phyloP scores from a whole-genome alignment of 2,888 invertebrate genomes.

The Tholera decimalis region DNA sequence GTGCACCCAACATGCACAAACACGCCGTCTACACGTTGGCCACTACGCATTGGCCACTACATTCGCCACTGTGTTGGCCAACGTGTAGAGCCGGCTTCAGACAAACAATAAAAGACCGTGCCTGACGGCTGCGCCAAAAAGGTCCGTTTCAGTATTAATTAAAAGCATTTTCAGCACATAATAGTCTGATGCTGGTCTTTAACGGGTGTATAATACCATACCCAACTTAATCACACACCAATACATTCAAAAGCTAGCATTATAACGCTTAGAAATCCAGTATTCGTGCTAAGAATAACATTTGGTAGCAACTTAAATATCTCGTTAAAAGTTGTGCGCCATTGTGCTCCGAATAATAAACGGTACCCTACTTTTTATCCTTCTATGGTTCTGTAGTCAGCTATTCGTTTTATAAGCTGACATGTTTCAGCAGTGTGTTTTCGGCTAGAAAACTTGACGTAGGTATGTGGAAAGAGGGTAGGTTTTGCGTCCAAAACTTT shows the following conservation, averaged over 20 bases:
- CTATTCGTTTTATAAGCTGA: not conserved
- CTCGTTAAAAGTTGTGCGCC: conserved; percentile 51
- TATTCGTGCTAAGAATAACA: conserved; percentile 42
- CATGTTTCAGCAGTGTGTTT: not conserved
- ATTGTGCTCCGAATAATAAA: conserved; percentile 52
- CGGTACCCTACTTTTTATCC: conserved; percentile 1
- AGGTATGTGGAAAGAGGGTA: not conserved
- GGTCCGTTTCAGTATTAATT: too few species aligned
- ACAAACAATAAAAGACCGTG: too few species aligned
- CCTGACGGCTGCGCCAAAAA: too few species aligned
- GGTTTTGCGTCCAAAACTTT: not conserved
- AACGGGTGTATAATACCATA: too few species aligned
- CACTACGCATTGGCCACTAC: too few species aligned
- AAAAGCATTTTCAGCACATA: too few species aligned
- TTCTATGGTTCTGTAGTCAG: conserved; percentile 11
- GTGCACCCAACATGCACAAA: too few species aligned
- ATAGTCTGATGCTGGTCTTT: too few species aligned
- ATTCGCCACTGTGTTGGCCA: too few species aligned
- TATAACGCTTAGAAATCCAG: conserved; percentile 20
- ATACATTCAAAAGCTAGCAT: conserved; percentile 30
- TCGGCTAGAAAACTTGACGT: not conserved
- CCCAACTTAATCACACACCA: not conserved
- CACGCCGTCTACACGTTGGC: too few species aligned
- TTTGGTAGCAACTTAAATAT: conserved; percentile 32
- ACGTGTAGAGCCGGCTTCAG: too few species aligned